A percentile compares a stretch with the other conserved stretches of the same genome.
Evolutionary conservation across 1,140 invertebrate species (phyloP).

Genomic region (Meloidogyne hapla): DNA sequence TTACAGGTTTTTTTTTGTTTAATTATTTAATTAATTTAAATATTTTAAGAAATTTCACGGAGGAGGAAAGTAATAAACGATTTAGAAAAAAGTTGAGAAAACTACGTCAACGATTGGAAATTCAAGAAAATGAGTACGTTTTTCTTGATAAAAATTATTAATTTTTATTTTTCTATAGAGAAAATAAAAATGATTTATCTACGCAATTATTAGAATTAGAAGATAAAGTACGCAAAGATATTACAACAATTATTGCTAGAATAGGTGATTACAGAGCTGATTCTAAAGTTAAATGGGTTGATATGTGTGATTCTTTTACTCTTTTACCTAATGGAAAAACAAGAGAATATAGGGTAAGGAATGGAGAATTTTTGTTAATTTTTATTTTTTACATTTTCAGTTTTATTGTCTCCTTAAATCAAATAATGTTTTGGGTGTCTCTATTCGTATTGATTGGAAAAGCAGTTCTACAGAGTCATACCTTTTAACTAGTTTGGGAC

Average conservation of each 20-base stretch:
- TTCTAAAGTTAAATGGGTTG: conserved; percentile 60
- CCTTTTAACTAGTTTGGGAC: conserved; percentile 52
- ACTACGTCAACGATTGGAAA: conserved; percentile 9
- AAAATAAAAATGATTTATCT: not conserved
- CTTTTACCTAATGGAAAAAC: conserved; percentile 23
- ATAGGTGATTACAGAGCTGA: conserved; percentile 48
- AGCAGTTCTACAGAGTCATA: conserved; percentile 33
- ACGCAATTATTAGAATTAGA: conserved; percentile 29
- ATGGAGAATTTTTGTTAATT: conserved; percentile 29
- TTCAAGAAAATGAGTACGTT: not conserved
- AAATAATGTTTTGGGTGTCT: conserved; percentile 65
- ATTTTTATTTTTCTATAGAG: not conserved
- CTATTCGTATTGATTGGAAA: conserved; percentile 45
- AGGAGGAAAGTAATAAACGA: conserved; percentile 74
- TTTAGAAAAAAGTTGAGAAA: conserved; percentile 60
- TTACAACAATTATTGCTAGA: conserved; percentile 53
- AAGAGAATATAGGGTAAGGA: conserved; percentile 39
- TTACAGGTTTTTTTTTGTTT: conserved; percentile 26
- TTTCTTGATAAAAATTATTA: not conserved
- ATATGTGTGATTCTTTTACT: conserved; percentile 42
- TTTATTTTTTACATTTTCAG: conserved; percentile 55
- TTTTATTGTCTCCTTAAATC: conserved; percentile 65
- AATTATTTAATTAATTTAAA: conserved; percentile 11
- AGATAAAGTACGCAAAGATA: conserved; percentile 52
- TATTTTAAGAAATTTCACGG: conserved; percentile 71